Conservation (phyloP, 2,797 vertebrate genomes). For the Amniataba percoides region DNA sequence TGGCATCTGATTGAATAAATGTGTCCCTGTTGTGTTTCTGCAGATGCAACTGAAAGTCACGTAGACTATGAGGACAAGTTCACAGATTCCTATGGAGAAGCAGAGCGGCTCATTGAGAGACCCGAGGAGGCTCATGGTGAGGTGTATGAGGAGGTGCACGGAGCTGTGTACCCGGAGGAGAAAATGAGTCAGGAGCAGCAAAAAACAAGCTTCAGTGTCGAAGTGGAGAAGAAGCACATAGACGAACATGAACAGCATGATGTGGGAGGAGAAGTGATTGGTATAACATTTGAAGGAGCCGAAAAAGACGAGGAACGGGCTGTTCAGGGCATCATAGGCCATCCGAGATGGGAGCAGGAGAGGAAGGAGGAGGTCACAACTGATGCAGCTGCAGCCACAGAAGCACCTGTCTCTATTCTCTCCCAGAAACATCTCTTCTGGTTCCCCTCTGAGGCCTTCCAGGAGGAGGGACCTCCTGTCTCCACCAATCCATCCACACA, state of each 20-base stretch:
- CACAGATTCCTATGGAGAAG: constrained; percentile 83
- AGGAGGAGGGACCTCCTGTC: constrained; percentile 76
- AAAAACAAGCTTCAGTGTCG: constrained; percentile 41
- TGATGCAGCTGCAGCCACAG: constrained; percentile 74
- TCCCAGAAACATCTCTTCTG: constrained; percentile 93
- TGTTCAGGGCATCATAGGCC: constrained; percentile 49
- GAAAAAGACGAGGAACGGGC: constrained; percentile 50
- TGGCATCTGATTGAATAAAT: neutral
- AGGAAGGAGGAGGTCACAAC: constrained; percentile 60
- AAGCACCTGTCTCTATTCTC: constrained; percentile 87
- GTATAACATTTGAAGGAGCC: constrained; percentile 48
- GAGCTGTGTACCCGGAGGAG: constrained; percentile 49
- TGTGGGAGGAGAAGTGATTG: constrained; percentile 47
- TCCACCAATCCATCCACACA: constrained; percentile 76
- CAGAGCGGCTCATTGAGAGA: constrained; percentile 57
- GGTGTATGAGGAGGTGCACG: constrained; percentile 62
- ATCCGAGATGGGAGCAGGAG: constrained; percentile 64
- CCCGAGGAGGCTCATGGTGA: constrained; percentile 62
- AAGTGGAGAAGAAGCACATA: constrained; percentile 55
- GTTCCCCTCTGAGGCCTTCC: constrained; percentile 90
- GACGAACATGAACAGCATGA: constrained; percentile 58
- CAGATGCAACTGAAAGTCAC: constrained; percentile 89
- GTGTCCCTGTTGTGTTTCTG: constrained; percentile 47
- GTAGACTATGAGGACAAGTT: constrained; percentile 95
- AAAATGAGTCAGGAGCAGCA: constrained; percentile 42